These are phyloP conservation scores for Drosophila biarmipes DNA, from an alignment of 1,140 invertebrate species.

Conservation along the genomic window DNA sequence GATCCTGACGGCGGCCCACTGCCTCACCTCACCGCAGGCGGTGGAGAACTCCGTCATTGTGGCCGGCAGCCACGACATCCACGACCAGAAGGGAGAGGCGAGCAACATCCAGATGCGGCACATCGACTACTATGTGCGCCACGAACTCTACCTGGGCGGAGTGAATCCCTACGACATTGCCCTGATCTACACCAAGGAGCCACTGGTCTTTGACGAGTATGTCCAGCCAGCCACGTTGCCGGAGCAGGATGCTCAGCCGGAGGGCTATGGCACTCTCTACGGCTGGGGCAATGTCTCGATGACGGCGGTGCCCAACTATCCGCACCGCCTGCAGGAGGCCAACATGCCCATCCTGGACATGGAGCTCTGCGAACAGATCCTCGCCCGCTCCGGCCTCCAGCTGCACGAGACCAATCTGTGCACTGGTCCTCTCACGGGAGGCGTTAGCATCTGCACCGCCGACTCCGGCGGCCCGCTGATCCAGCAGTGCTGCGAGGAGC, in stretches of 20 bases:
- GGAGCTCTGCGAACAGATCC: conserved; percentile 69
- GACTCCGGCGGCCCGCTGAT: conserved; percentile 85
- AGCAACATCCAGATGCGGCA: conserved; percentile 66
- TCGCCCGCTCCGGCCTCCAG: conserved; percentile 69
- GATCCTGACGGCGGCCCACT: conserved; percentile 83
- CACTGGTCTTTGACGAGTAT: conserved; percentile 70
- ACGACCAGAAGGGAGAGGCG: conserved; percentile 53
- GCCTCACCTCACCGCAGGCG: conserved; percentile 63
- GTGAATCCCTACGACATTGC: conserved; percentile 86
- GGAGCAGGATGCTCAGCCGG: conserved; percentile 83
- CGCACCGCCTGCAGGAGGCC: conserved; percentile 84
- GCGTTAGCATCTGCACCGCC: conserved; percentile 85
- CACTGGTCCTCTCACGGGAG: conserved; percentile 85
- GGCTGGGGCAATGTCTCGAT: conserved; percentile 85
- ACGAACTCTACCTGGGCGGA: conserved; percentile 77
- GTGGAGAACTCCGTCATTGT: conserved; percentile 76
- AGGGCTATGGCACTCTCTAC: conserved; percentile 85
- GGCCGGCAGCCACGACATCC: conserved; percentile 78
- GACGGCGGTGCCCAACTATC: conserved; percentile 80
- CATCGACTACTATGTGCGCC: conserved; percentile 73
- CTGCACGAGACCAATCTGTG: conserved; percentile 85
- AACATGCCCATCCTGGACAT: conserved; percentile 85
- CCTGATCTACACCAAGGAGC: conserved; percentile 85
- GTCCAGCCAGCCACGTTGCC: conserved; percentile 85
- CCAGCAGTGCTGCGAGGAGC: conserved; percentile 53